phyloP scores from a whole-genome alignment of 2,113 vertebrate genomes.

The Bucco capensis region DNA sequence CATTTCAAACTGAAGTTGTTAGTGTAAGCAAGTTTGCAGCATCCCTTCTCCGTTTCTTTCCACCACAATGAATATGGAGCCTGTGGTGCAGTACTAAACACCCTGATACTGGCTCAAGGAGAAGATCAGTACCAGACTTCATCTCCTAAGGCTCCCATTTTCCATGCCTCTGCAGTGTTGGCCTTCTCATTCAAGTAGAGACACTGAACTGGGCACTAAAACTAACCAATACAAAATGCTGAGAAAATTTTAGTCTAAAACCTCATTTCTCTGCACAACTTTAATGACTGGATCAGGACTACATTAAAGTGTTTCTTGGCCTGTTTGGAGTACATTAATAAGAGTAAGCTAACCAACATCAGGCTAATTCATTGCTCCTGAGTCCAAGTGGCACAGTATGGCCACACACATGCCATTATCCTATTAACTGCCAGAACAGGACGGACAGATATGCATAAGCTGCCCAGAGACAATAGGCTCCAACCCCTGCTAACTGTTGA shows the following conservation, averaged over 20 bases:
- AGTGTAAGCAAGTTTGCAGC: background rate
- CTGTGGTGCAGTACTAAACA: background rate
- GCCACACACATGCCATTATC: background rate
- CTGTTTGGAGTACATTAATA: background rate
- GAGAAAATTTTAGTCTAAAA: background rate
- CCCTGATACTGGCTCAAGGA: no score
- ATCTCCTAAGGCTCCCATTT: background rate
- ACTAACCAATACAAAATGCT: background rate
- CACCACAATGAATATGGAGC: background rate
- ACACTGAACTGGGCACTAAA: background rate
- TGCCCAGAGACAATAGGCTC: background rate
- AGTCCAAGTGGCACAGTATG: background rate
- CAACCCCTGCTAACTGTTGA: background rate
- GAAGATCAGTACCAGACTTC: no score
- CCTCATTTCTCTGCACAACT: background rate
- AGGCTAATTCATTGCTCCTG: fast-evolving
- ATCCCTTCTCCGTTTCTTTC: background rate
- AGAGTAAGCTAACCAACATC: background rate
- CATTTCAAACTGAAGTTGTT: background rate
- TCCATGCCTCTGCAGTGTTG: fast-evolving
- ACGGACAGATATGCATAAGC: background rate
- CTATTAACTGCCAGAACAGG: background rate
- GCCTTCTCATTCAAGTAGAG: background rate
- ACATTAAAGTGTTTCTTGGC: background rate
- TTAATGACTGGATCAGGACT: background rate